A percentile compares a stretch with the other conserved stretches of the same genome.
Evolutionary conservation across 2,113 vertebrate species (phyloP).

Genomic region (Indicator indicator): DNA sequence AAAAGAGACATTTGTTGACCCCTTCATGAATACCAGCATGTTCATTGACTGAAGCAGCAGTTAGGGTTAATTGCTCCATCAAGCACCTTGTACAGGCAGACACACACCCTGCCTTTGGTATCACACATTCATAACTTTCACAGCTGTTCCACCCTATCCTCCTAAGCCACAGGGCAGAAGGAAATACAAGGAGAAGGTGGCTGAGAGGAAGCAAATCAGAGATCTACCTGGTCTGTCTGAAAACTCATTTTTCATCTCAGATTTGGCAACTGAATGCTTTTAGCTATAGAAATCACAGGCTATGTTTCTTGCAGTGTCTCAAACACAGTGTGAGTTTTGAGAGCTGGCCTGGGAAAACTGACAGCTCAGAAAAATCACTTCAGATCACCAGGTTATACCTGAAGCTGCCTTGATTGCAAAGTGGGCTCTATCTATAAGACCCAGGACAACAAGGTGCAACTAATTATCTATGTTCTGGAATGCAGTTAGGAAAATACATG

Average conservation of each 20-base stretch:
- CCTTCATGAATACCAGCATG: neutral
- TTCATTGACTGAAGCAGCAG: neutral
- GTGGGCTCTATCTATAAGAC: accelerated
- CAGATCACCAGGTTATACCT: neutral
- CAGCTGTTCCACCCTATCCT: neutral
- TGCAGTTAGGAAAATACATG: neutral
- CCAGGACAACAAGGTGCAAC: neutral
- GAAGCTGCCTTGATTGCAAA: neutral
- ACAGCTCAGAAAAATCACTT: neutral
- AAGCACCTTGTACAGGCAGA: neutral
- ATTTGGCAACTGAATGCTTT: neutral
- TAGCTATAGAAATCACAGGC: neutral
- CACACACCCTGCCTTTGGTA: neutral
- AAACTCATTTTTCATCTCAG: neutral
- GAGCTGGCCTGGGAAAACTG: neutral
- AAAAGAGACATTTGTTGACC: neutral
- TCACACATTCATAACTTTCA: neutral
- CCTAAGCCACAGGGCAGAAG: neutral
- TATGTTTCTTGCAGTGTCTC: neutral
- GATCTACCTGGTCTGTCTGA: neutral
- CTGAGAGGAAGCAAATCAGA: neutral
- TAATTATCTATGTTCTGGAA: neutral
- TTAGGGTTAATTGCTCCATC: neutral
- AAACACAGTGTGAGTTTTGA: neutral
- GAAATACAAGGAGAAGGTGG: neutral